Evolutionary conservation across 2,797 vertebrate species (phyloP).

Genomic region (Paramormyrops hopkinsi): DNA sequence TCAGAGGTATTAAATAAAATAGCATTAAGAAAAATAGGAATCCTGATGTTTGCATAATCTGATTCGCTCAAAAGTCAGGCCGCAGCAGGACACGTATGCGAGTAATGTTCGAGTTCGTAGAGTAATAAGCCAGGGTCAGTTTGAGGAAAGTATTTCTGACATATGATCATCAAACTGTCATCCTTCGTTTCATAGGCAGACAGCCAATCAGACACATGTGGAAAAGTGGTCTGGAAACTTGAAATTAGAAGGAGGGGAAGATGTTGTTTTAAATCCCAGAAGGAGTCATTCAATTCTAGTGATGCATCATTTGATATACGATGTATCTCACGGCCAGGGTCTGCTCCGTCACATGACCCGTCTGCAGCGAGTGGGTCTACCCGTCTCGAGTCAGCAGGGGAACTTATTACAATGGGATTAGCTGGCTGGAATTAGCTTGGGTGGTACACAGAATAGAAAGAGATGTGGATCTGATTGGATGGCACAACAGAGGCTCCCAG

Average conservation of each 20-base stretch:
- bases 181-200: neutral
- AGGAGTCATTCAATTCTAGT: neutral
- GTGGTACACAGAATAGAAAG: neutral
- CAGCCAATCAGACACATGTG: neutral
- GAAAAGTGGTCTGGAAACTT: neutral
- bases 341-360: neutral
- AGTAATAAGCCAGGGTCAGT: neutral
- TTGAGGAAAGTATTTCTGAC: neutral
- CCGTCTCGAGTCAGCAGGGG: neutral
- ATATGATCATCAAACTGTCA: neutral
- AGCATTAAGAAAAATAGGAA: conserved; percentile 9
- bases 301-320: neutral
- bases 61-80: neutral
- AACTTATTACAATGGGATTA: neutral
- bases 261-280: neutral
- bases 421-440: neutral
- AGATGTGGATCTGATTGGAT: neutral
- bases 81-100: neutral
- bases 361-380: neutral
- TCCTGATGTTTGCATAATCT: neutral
- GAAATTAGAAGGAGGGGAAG: neutral
- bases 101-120: neutral
- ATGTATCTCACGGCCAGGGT: neutral
- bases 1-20: conserved; percentile 7
- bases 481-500: neutral